Percentiles rank a stretch among this genome's conserved stretches.
Evolutionary conservation across 2,888 invertebrate genomes (phyloP).

Genomic region (Cataglyphis albicans): DNA sequence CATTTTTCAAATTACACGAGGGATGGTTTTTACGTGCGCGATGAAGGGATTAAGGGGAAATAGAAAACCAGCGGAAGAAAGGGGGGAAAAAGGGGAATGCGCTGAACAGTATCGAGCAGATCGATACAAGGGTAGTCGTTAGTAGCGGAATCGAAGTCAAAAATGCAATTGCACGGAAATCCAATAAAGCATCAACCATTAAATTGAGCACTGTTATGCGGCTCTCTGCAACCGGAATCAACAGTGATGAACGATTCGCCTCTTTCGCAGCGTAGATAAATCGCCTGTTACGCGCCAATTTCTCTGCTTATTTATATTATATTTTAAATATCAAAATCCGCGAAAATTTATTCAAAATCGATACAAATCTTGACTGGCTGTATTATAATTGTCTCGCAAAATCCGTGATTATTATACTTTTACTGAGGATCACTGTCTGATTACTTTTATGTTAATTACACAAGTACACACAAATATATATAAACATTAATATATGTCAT

Average conservation of each 20-base stretch:
- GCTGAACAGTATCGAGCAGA: constrained; percentile 26
- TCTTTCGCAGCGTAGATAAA: constrained; percentile 62
- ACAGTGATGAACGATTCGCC: constrained; percentile 57
- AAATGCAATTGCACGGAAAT: constrained; percentile 79
- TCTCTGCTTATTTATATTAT: constrained; percentile 44
- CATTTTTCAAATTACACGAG: constrained; percentile 70
- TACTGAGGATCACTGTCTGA: background rate
- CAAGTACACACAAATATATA: background rate
- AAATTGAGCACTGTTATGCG: constrained; percentile 74
- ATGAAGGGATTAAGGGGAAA: background rate
- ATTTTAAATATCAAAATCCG: constrained; percentile 14
- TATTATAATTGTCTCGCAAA: background rate
- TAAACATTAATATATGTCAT: background rate
- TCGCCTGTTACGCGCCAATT: constrained; percentile 41
- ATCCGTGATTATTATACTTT: background rate
- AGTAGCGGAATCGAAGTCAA: constrained; percentile 77
- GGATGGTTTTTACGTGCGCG: constrained; percentile 59
- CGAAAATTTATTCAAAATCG: constrained; percentile 27
- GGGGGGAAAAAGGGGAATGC: constrained; percentile 14
- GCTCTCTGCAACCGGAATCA: constrained; percentile 59
- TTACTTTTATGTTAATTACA: background rate
- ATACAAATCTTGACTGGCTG: background rate
- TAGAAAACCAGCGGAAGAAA: background rate
- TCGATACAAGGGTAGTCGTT: constrained; percentile 76
- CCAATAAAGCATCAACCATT: constrained; percentile 80